Evolutionary conservation across 2,888 invertebrate species (phyloP), one percentile per base, ranked within the genome.

Genomic region (Oscheius sp.): DNA sequence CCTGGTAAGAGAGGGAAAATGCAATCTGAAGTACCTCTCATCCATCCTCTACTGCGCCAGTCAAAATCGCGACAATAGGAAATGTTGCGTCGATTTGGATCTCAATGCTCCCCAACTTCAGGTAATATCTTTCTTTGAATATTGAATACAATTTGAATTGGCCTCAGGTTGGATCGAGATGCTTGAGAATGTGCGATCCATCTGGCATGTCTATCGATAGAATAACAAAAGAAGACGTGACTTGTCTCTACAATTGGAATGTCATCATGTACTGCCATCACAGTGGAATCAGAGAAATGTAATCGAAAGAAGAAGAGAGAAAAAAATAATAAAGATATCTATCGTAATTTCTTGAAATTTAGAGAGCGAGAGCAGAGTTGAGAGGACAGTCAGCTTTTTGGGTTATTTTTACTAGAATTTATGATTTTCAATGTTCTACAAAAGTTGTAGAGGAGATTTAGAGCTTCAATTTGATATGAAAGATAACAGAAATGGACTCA

Each of bases 261-360:
- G 85, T 85, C 15, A 78, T 85, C 31, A 85, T 84, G 84, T 85
- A 84, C 70, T 85, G 85, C 53, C 82, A 82, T 66, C 85, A 84
- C 63, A 75, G 80, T 12, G 85, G 85, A 67, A 84, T 84, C 65
- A 72, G 81, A 53, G 84, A 84, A 75, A 83, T 83, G 83, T 83
- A 70, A 72, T 20, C 42, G 6, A 46, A 27, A 64, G 20, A 15
- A 48, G 33, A 55, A 55, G 6, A 34, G 34, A 48, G 42, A 42
- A 17, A 17, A 42, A n/a, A 42, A n/a, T 42, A n/a, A 42, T 17
- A 15, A 20, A 48, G 48, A 48, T 20, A 48, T 10, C n/a, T n/a
- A n/a, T n/a, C n/a, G n/a, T n/a, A n/a, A n/a, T n/a, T n/a, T n/a
- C n/a, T n/a, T n/a, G n/a, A n/a, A n/a, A n/a, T n/a, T n/a, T n/a